A percentile compares a stretch with the other conserved stretches of the same genome.
These are phyloP conservation scores for Clupea harengus DNA, from an alignment of 2,113 vertebrate genomes.

Conservation along the genomic window DNA sequence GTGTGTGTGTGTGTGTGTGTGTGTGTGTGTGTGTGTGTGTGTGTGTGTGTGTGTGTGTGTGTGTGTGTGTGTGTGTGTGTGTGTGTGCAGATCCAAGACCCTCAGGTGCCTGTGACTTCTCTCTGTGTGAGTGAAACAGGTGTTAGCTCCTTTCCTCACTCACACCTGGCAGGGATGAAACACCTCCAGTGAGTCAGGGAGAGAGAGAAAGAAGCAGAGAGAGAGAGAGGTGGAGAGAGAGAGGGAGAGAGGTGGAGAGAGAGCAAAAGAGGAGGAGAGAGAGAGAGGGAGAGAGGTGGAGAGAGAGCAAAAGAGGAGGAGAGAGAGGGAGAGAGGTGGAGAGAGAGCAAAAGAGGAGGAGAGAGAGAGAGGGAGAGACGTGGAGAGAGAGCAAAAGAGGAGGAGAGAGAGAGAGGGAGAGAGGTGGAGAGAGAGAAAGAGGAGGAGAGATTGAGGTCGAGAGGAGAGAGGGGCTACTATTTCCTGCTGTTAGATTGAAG, in stretches of 20 bases:
- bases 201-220: neutral
- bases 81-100: neutral
- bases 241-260: neutral
- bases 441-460: neutral
- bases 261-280: neutral
- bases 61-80: neutral
- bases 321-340: neutral
- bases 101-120: neutral
- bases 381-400: no score
- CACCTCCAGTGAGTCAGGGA: neutral
- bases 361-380: neutral
- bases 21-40: no score
- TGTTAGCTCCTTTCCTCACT: neutral
- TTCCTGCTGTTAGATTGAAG: neutral
- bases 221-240: neutral
- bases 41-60: neutral
- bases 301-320: neutral
- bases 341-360: neutral
- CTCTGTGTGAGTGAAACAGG: neutral
- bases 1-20: neutral
- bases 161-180: slow-evolving; percentile 1
- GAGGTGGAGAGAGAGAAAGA: neutral
- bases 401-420: neutral
- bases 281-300: neutral
- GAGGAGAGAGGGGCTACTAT: neutral